Base-by-base conservation (phyloP, 2,888 invertebrate species). In the Allophyes oxyacanthae region DNA sequence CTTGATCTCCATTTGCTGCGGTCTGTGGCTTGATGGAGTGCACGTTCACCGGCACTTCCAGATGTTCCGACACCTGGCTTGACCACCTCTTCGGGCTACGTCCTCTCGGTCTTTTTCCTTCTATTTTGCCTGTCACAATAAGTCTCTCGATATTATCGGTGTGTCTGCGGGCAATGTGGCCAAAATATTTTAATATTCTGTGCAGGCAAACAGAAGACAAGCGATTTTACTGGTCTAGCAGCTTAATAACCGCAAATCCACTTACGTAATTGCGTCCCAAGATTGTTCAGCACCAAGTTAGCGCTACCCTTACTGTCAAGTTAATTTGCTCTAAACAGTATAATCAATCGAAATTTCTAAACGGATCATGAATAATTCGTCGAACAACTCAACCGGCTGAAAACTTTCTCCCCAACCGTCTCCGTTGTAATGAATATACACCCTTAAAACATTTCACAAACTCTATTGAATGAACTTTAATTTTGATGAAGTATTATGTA, bases 311-410 rank as follows among this genome's bases (percentile, higher is more conserved):
- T 51, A 67, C 61, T 66, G 66, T 71, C 63, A 63, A 66, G 53
- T 83, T 85, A 82, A 87, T 87, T 86, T 82, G 69, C 78, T 74
- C 78, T 85, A 85, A 87, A 86, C 84, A 86, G 82, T 83, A 83
- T 86, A 87, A 89, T 88, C 88, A 88, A 89, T 89, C 84, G 87
- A 78, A 82, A 83, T 81, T 85, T 81, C 75, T 72, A 65, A 79
- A 82, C 80, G 79, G 84, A 82, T 85, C 88, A 89, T 89, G 88
- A 89, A 89, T 89, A 88, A 89, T 88, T 88, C 83, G 68, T 60
- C 41, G 68, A 79, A 82, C 82, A 85, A 83, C 78, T 79, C 80
- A 78, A 77, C 69, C 65, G 67, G 30, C 59, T 69, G 45, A 48
- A 83, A 85, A 80, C 64, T 85, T 86, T 64, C 72, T 55, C 64